A percentile compares a stretch with the other conserved stretches of the same genome.
These are phyloP conservation scores for Mya arenaria DNA, from an alignment of 1,140 invertebrate species.

Conservation along the genomic window DNA sequence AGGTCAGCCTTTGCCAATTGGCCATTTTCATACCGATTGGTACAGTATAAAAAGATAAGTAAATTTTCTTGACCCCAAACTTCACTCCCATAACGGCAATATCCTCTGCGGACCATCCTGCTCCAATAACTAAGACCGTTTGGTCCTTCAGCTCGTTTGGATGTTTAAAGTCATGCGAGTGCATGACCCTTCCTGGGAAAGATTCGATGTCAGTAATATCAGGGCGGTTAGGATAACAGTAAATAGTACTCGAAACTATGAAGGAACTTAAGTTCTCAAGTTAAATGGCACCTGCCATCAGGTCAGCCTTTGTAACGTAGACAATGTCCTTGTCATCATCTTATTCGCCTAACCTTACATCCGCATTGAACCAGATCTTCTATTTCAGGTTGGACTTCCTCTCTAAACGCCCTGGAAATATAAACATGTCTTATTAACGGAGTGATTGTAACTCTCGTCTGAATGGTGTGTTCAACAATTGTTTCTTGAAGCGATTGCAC, in stretches of 20 bases:
- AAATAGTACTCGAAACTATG: constrained; percentile 40
- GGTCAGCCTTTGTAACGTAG: constrained; percentile 30
- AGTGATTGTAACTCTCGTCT: no score
- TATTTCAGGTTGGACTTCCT: background rate
- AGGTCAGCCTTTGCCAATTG: background rate
- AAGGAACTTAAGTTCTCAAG: constrained; percentile 37
- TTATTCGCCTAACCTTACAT: background rate
- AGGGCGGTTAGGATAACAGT: constrained; percentile 21
- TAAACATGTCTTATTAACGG: no score
- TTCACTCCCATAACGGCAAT: constrained; percentile 42
- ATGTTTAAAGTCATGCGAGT: constrained; percentile 45
- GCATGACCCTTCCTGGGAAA: constrained; percentile 41
- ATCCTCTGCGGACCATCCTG: constrained; percentile 42
- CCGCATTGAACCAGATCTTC: background rate
- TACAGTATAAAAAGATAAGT: background rate
- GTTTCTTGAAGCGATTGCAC: no score
- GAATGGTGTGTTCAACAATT: no score
- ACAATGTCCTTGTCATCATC: constrained; percentile 29
- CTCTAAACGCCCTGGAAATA: background rate
- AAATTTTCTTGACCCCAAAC: constrained; percentile 29
- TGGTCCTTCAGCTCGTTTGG: constrained; percentile 39
- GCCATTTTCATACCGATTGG: constrained; percentile 30
- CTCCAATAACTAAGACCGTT: constrained; percentile 27
- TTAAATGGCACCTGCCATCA: background rate
- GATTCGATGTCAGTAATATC: constrained; percentile 18